Percentiles rank a stretch among this genome's conserved stretches.
phyloP scores from a whole-genome alignment of 2,113 vertebrate species.

The Dicaeum eximium region DNA sequence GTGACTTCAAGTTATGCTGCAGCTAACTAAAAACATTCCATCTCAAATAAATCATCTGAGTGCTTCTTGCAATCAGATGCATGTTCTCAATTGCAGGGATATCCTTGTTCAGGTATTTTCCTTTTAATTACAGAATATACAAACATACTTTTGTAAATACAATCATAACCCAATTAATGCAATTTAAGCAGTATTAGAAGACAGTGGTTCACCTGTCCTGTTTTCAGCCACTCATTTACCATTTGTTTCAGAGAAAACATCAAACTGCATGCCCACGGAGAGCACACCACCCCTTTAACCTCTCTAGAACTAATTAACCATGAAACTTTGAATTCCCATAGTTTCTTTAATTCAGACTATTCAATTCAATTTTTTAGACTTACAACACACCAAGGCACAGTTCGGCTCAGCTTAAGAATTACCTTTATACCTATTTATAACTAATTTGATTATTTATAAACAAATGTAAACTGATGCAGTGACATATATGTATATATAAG shows the following conservation, averaged over 20 bases:
- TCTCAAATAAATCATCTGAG: neutral
- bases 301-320: neutral
- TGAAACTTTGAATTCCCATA: neutral
- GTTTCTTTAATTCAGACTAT: neutral
- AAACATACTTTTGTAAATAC: neutral
- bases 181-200: neutral
- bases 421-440: neutral
- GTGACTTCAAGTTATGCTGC: neutral
- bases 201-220: neutral
- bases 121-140: neutral
- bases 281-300: neutral
- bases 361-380: neutral
- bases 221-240: neutral
- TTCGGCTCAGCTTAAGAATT: neutral
- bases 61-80: neutral
- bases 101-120: neutral
- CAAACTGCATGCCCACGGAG: neutral
- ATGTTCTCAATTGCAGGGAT: neutral
- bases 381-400: neutral
- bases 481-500: neutral
- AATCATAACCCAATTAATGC: neutral
- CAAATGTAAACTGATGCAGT: neutral
- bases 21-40: neutral
- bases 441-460: neutral
- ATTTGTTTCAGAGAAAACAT: neutral